Percentiles rank a stretch among this genome's conserved stretches.
Evolutionary conservation across 2,888 invertebrate species (phyloP).

Genomic region (Megastigmus dorsalis): DNA sequence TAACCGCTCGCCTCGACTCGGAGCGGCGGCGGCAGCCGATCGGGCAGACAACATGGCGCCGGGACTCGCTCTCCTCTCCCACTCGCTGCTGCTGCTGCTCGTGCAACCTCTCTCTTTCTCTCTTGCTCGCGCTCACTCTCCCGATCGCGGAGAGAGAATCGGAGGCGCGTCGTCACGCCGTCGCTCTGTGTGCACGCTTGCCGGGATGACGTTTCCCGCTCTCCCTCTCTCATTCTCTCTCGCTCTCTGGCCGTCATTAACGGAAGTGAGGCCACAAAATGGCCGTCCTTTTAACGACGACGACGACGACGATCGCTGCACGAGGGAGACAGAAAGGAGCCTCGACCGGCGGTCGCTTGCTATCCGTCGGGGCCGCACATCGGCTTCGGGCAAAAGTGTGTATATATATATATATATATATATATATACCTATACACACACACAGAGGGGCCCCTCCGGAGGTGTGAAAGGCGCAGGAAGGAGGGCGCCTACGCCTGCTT

Average conservation of each 20-base stretch:
- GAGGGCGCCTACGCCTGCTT: constrained; percentile 62
- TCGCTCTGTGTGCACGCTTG: not conserved
- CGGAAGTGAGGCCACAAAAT: constrained; percentile 73
- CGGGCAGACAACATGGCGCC: constrained; percentile 74
- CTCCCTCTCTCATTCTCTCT: constrained; percentile 47
- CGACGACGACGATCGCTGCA: too few relatives aligned
- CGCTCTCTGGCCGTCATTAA: constrained; percentile 70
- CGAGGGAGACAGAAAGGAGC: constrained; percentile 25
- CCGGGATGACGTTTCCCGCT: not conserved
- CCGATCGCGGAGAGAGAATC: not conserved
- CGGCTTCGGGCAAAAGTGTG: constrained; percentile 58
- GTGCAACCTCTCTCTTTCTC: constrained; percentile 17
- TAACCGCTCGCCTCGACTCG: constrained; percentile 33
- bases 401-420: too few relatives aligned
- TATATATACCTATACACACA: too few relatives aligned
- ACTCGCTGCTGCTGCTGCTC: constrained; percentile 36
- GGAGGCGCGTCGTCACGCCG: constrained; percentile 11
- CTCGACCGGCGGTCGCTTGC: not conserved
- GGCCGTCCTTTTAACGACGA: too few relatives aligned
- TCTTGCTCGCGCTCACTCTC: not conserved
- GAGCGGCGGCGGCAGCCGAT: constrained; percentile 56
- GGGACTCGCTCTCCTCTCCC: constrained; percentile 56
- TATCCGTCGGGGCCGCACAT: too few relatives aligned
- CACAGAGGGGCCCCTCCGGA: constrained; percentile 63
- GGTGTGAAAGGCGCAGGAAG: constrained; percentile 67